These are phyloP conservation scores for Gyps fulvus DNA, from an alignment of 2,113 vertebrate genomes.

Conservation along the genomic window DNA sequence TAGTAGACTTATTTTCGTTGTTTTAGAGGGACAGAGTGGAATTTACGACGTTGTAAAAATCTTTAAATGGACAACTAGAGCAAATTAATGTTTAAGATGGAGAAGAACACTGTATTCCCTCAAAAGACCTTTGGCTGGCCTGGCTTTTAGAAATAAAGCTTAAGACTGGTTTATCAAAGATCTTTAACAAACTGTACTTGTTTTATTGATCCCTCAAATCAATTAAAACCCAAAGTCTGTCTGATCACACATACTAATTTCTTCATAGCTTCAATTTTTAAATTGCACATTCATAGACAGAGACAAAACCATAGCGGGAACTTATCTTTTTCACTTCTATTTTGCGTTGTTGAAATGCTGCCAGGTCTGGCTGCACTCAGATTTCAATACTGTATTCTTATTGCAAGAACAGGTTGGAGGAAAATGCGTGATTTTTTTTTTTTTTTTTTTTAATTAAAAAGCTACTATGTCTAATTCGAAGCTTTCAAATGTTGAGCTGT, in stretches of 20 bases:
- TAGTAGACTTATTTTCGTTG: not conserved
- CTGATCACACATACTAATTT: not conserved
- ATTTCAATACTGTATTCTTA: not conserved
- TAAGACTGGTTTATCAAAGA: not conserved
- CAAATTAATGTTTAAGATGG: not conserved
- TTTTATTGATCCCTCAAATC: not conserved
- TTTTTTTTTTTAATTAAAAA: not conserved
- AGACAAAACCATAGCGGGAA: not conserved
- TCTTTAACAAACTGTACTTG: not conserved
- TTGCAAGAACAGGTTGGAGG: not conserved
- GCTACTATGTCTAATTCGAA: not conserved
- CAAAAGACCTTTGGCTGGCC: not conserved
- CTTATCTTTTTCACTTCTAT: not conserved
- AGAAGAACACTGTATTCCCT: not conserved
- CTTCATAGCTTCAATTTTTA: not conserved
- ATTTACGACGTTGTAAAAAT: not conserved
- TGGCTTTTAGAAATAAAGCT: not conserved
- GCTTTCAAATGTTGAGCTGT: not conserved
- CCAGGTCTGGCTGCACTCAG: not conserved
- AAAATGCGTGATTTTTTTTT: not conserved
- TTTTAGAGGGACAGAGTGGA: not conserved
- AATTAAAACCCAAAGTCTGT: not conserved
- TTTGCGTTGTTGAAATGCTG: not conserved
- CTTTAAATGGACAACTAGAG: not conserved
- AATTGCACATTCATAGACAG: not conserved